A percentile compares a stretch with the other conserved stretches of the same genome.
These are phyloP conservation scores for Hemicrepidius hirtus DNA, from an alignment of 2,888 invertebrate genomes.

Conservation along the genomic window DNA sequence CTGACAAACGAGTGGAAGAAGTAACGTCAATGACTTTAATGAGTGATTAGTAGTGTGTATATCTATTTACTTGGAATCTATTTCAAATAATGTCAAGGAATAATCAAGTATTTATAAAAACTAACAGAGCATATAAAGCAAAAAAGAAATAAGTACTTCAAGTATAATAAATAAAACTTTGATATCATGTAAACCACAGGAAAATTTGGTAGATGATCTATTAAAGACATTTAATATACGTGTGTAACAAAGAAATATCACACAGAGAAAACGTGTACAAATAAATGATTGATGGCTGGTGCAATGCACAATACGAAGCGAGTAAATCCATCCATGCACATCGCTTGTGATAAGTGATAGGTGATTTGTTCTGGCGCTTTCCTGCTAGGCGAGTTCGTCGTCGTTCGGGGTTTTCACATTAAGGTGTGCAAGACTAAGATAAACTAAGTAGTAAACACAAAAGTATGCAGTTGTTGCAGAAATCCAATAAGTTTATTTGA, in stretches of 20 bases:
- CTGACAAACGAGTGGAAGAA: too few species aligned
- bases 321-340: slow-evolving; percentile 61
- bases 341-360: slow-evolving; percentile 60
- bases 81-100: neutral
- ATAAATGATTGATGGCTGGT: slow-evolving; percentile 63
- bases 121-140: neutral
- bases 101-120: neutral
- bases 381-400: slow-evolving; percentile 39
- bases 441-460: slow-evolving; percentile 21
- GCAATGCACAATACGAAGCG: slow-evolving; percentile 65
- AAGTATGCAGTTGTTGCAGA: neutral
- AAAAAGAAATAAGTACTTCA: neutral
- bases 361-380: slow-evolving; percentile 62
- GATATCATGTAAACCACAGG: slow-evolving; percentile 6
- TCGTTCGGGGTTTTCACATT: slow-evolving; percentile 42
- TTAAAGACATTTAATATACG: slow-evolving; percentile 35
- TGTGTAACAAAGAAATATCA: slow-evolving; percentile 44
- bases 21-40: too few species aligned
- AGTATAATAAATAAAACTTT: slow-evolving; percentile 16
- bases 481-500: neutral
- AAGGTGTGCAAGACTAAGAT: slow-evolving; percentile 43
- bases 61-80: neutral
- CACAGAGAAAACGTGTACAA: slow-evolving; percentile 44
- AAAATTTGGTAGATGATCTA: slow-evolving; percentile 31
- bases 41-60: too few species aligned